Evolutionary conservation across 2,797 vertebrate genomes (phyloP).

Genomic region (Silurus aristotelis): DNA sequence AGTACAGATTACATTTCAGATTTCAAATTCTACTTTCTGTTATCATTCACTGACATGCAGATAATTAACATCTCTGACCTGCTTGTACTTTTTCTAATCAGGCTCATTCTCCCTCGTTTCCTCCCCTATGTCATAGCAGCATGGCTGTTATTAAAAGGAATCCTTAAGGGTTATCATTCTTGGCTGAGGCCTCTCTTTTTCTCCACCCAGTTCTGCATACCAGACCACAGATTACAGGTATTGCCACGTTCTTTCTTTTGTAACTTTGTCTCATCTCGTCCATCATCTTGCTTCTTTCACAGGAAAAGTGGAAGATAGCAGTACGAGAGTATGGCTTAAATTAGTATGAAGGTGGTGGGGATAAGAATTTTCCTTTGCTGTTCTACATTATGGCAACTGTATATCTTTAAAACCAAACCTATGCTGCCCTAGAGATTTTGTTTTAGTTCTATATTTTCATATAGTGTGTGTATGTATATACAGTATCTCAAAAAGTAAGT

Average conservation of each 20-base stretch:
- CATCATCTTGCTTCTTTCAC: constrained; percentile 18
- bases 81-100: constrained; percentile 23
- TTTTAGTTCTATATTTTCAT: too few relatives aligned
- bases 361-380: neutral
- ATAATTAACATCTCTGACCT: constrained; percentile 40
- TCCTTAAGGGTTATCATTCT: constrained; percentile 13
- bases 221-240: constrained; percentile 37
- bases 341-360: constrained; percentile 2
- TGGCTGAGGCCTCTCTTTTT: constrained; percentile 5
- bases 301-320: constrained; percentile 18
- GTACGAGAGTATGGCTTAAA: constrained; percentile 3
- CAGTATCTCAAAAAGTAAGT: too few relatives aligned
- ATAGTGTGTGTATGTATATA: too few relatives aligned
- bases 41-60: constrained; percentile 24
- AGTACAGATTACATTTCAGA: constrained; percentile 43
- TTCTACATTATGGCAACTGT: neutral
- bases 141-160: constrained; percentile 11
- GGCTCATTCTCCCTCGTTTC: constrained; percentile 32
- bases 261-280: constrained; percentile 19
- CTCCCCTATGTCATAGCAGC: constrained; percentile 15
- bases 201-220: constrained; percentile 34
- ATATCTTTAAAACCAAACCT: neutral
- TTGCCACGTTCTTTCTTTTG: constrained; percentile 32
- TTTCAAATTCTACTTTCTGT: constrained; percentile 33
- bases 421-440: neutral